These are phyloP conservation scores for Aricia agestis DNA, from an alignment of 1,140 invertebrate genomes.

Conservation along the genomic window DNA sequence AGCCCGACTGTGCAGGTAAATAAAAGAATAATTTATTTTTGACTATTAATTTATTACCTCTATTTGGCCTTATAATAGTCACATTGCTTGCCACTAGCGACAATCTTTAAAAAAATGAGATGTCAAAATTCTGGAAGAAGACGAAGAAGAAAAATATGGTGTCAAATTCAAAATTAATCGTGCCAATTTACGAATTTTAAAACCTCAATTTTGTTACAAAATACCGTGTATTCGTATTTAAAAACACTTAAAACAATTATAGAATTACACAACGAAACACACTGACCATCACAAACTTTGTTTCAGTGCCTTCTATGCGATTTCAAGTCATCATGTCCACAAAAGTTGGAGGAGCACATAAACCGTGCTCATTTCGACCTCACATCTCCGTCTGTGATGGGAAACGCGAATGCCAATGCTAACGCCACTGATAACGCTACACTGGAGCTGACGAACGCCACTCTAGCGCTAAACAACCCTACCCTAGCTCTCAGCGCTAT, in stretches of 20 bases:
- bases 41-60: too few species aligned
- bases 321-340: constrained; percentile 84
- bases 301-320: constrained; percentile 86
- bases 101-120: neutral
- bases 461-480: constrained; percentile 44
- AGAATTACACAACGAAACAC: too few species aligned
- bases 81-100: too few species aligned
- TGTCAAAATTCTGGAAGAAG: constrained; percentile 15
- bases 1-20: constrained; percentile 71
- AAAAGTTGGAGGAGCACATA: constrained; percentile 88
- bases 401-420: constrained; percentile 56
- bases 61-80: too few species aligned
- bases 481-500: constrained; percentile 55
- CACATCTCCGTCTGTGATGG: constrained; percentile 78
- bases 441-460: constrained; percentile 50
- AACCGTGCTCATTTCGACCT: constrained; percentile 91
- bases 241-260: too few species aligned
- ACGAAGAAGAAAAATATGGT: neutral
- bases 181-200: too few species aligned
- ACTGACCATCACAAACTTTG: neutral
- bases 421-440: constrained; percentile 55
- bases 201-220: too few species aligned
- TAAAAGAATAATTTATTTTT: neutral
- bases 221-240: too few species aligned
- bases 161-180: constrained; percentile 23